Base-by-base conservation (phyloP, 2,888 invertebrate species). In the Hemithea aestivaria region DNA sequence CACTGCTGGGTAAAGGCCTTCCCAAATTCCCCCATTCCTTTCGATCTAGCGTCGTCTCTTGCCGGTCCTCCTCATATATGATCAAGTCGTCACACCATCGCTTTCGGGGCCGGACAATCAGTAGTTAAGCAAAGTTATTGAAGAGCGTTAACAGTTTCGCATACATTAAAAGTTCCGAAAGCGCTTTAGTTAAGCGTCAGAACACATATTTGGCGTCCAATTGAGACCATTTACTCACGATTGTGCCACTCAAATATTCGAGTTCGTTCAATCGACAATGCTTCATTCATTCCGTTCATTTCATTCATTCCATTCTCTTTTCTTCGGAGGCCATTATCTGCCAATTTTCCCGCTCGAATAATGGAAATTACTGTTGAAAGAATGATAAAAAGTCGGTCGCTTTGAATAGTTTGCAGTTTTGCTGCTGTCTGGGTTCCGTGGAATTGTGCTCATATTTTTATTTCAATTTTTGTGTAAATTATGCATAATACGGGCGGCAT, bases 361-460 rank as follows among this genome's bases (percentile, higher is more conserved):
- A 66, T 66, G 62, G 56, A 62, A 72, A 68, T 69, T 62, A 69
- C 61, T 40, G 62, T 62, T 53, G 57, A 60, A 63, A 55, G 50
- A 57, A 62, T 49, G 48, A 49, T 47, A 44, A 44, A 51, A 53
- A 47, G 41, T 35, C 35, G 34, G 27, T 20, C 27, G 40, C 34
- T 12, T 26, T 8, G 27, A 29, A 33, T 39, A 34, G 41, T 24
- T 35, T 10, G 20, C 22, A 7, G 30, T 23, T 35, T 22, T 32
- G 5, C 10, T n/a, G 4, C 3, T 10, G n/a, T n/a, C n/a, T 10
- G 6, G 20, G 20, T 20, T 7, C 23, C 23, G 8, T 5, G 5
- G 10, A 25, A 25, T 25, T 25, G n/a, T n/a, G n/a, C n/a, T n/a
- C n/a, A n/a, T n/a, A n/a, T n/a, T n/a, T n/a, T n/a, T n/a, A n/a